Evolutionary conservation across 2,888 invertebrate species (phyloP), one percentile per base, ranked within the genome.

Genomic region (Maniola hyperantus): DNA sequence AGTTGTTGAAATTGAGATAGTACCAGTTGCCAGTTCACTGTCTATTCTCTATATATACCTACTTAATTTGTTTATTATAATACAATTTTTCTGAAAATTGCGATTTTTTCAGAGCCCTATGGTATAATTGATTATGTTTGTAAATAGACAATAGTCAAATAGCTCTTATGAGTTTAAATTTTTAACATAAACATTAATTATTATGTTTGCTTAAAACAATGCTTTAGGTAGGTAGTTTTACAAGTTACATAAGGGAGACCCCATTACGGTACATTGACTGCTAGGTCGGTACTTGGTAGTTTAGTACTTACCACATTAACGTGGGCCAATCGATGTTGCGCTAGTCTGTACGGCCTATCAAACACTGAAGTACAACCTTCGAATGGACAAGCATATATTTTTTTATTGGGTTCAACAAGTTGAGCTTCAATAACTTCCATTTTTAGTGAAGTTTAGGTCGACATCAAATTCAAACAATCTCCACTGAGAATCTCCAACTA

Each of bases 281-380:
- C 55, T 48, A 33, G 50, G 36, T 64, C 48, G 20, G 26, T 20
- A 80, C 26, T 26, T 26, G 4, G 26, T 26, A 26, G 89, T 85
- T 91, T 26, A 26, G 26, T 26, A 26, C 89, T 85, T 91, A 95
- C 95, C 71, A 93, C 83, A 75, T 94, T 93, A 1, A 88, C 88
- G 73, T 95, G 95, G 44, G 86, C 82, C 69, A 91, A 87, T 67
- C 93, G 81, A 77, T 95, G 95, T 60, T 93, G 92, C 48, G 91
- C 86, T 65, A 95, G 81, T 73, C 93, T 89, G 53, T 90, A 93
- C 11, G 93, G 90, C 61, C 94, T 91, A 67, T 82, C 82, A 71
- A 94, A 95, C 34, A 79, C 80, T 33, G 89, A 83, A 0, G 80
- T 77, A 72, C 95, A 95, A 0, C 89, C 90, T 18, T 74, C 72